Percentiles rank a stretch among this genome's conserved stretches.
Conservation (phyloP, 92 coral and sea anemone species). For the Bergia puertoricense region DNA sequence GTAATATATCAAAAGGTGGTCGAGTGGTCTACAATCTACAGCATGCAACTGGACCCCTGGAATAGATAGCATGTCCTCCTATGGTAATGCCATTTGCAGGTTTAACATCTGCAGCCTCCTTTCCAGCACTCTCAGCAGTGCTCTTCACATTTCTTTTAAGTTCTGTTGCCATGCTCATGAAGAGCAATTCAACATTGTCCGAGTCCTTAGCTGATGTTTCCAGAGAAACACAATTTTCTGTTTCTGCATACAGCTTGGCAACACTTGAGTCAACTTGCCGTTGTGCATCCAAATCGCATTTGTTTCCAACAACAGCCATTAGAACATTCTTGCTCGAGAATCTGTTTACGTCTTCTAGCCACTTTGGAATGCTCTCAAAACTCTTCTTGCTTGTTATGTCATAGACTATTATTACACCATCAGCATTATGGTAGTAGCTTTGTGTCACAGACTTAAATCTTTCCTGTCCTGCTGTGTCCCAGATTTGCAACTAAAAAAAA, state of each 20-base stretch:
- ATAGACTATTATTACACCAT: slow-evolving; percentile 90
- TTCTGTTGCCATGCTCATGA: slow-evolving; percentile 88
- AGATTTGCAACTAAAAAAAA: slow-evolving; percentile 82
- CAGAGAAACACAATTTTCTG: slow-evolving; percentile 81
- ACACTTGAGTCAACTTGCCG: slow-evolving; percentile 79
- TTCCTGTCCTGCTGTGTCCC: slow-evolving; percentile 99
- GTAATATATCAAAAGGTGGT: neutral
- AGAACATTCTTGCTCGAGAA: slow-evolving; percentile 90
- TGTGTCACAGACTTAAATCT: slow-evolving; percentile 96
- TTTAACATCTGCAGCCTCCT: slow-evolving; percentile 56
- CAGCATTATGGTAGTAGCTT: slow-evolving; percentile 94
- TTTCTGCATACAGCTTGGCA: slow-evolving; percentile 79
- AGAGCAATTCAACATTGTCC: slow-evolving; percentile 89
- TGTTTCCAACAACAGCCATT: slow-evolving; percentile 91
- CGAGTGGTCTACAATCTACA: slow-evolving; percentile 70
- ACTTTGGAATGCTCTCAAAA: slow-evolving; percentile 83
- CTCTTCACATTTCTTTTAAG: slow-evolving; percentile 77
- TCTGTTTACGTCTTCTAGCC: slow-evolving; percentile 92
- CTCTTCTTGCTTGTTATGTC: slow-evolving; percentile 89
- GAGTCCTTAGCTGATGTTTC: slow-evolving; percentile 99
- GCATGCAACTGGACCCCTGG: slow-evolving; percentile 84
- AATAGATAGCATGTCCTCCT: slow-evolving; percentile 72
- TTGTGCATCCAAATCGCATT: slow-evolving; percentile 75
- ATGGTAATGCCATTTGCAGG: slow-evolving; percentile 64
- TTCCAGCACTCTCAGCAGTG: slow-evolving; percentile 56